A percentile compares a stretch with the other conserved stretches of the same genome.
Conservation (phyloP, 2,113 vertebrate species). For the Sardina pilchardus region DNA sequence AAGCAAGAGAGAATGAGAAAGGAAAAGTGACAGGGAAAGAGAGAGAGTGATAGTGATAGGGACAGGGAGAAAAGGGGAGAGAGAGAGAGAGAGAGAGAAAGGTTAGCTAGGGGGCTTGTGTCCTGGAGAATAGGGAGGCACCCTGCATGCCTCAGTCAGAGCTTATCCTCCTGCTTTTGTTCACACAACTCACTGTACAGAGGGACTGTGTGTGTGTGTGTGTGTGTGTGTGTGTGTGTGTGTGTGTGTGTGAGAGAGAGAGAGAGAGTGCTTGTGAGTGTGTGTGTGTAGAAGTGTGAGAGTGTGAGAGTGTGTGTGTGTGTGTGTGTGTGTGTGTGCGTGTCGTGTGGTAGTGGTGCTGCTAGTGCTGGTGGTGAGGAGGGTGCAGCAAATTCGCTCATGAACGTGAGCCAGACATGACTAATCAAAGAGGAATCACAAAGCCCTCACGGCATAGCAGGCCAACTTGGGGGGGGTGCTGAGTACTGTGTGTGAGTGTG, state of each 20-base stretch:
- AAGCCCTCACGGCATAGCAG: neutral
- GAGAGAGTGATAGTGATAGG: neutral
- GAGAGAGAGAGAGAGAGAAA: neutral
- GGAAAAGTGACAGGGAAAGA: neutral
- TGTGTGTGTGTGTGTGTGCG: neutral
- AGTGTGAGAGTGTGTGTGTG: no score
- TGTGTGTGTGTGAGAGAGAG: neutral
- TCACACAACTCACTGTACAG: neutral
- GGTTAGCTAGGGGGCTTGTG: neutral
- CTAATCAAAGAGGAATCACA: constrained; percentile 57
- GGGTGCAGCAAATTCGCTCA: constrained; percentile 34
- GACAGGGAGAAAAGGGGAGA: neutral
- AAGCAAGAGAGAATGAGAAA: neutral
- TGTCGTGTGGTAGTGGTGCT: neutral
- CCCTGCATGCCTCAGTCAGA: neutral
- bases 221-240: neutral
- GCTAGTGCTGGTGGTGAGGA: neutral
- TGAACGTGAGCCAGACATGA: constrained; percentile 50
- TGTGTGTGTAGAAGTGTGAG: neutral
- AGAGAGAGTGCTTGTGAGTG: neutral
- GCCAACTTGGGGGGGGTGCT: neutral
- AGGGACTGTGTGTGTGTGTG: neutral
- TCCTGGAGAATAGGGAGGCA: neutral
- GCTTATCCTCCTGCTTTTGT: neutral
- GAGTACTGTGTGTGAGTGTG: neutral